Evolutionary conservation across 2,797 vertebrate species (phyloP), one percentile per base, ranked within the genome.

Genomic region (Taeniopygia guttata): DNA sequence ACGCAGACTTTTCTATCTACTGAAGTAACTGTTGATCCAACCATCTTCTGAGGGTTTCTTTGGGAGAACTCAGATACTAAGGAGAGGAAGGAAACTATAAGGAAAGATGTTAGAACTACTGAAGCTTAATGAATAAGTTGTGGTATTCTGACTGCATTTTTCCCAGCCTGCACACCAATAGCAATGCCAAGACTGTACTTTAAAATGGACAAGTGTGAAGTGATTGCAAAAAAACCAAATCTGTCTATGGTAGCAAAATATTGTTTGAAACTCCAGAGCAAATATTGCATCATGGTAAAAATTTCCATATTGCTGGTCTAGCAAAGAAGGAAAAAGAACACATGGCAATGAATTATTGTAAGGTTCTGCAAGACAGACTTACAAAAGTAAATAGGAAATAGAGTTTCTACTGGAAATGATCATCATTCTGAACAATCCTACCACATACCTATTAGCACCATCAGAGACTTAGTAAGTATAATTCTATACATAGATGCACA

Each of bases 401-500:
- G 2, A 2, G 0, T 62, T 88, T 83, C 56, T 76, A 32, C 45
- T 40, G n/a, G 25, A 72, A 82, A n/a, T 69, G 55, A 20, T 84
- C 5, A 18, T 52, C 64, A 17, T 25, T 75, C 70, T 67, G 16
- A 59, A 43, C 15, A 77, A n/a, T 42, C 9, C 16, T 56, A 58
- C 11, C 23, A 52, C 4, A 3, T 43, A 40, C 8, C 15, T 73
- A 15, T n/a, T 27, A 42, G 6, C 12, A 34, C 15, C 7, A 42
- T 26, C 30, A 69, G 83, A 45, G 7, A 42, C 14, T 7, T 49
- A 66, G 45, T 52, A 55, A 20, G 11, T 36, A 6, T 30, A 43
- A 17, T 18, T 25, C 18, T 5, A 52, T 18, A 8, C 26, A 11
- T 26, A 16, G 20, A 12, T 4, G 5, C 1, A 7, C 4, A 13